phyloP scores from a whole-genome alignment of 2,888 invertebrate genomes.

The Stenolophus ochropezus region DNA sequence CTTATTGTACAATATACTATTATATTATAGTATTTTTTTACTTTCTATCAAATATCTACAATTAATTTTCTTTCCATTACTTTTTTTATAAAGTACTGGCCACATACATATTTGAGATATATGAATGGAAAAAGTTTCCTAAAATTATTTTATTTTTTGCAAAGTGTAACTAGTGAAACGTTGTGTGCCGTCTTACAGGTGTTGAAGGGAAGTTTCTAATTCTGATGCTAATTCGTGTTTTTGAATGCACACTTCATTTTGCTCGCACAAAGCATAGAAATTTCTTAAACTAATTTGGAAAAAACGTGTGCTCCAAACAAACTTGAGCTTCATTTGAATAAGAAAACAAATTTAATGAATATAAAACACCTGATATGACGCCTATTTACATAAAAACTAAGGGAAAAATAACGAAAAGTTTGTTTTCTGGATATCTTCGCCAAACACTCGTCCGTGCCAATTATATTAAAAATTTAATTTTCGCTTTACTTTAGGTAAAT shows the following conservation, averaged over 20 bases:
- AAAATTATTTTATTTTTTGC: no score
- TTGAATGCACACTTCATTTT: constrained; percentile 8
- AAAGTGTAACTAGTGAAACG: neutral
- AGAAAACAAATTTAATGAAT: constrained; percentile 57
- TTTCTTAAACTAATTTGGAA: constrained; percentile 50
- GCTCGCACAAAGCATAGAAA: neutral
- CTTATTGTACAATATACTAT: no score
- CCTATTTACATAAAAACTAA: constrained; percentile 49
- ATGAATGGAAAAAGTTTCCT: no score
- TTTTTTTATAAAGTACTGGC: no score
- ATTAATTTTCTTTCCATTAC: no score
- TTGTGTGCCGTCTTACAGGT: neutral
- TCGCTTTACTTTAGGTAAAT: neutral
- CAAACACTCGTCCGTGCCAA: neutral
- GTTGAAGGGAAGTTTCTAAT: neutral
- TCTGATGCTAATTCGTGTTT: neutral
- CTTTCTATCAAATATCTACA: no score
- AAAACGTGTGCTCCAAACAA: constrained; percentile 42
- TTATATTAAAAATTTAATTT: constrained; percentile 22
- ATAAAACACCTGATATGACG: constrained; percentile 54
- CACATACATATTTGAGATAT: no score
- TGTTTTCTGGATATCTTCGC: constrained; percentile 31
- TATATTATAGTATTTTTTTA: no score
- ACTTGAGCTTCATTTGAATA: constrained; percentile 54
- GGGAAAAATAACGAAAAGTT: constrained; percentile 43